phyloP scores from a whole-genome alignment of 2,888 invertebrate species.

The Zhuqinia jingwanae region DNA sequence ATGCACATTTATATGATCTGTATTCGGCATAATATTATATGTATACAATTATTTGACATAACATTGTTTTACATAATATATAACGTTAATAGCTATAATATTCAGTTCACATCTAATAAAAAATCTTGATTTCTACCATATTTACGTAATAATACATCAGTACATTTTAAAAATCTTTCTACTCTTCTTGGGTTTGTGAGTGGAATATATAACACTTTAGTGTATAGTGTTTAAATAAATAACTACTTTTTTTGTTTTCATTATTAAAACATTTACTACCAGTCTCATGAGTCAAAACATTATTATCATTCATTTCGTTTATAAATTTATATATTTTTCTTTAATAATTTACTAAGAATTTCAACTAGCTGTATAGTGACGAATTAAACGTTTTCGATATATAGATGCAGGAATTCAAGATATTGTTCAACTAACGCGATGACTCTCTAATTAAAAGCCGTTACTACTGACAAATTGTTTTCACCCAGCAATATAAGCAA shows the following conservation, averaged over 20 bases:
- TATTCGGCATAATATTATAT: not conserved
- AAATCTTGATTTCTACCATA: not conserved
- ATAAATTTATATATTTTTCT: not conserved
- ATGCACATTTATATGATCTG: not conserved
- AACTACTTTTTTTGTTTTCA: too few species aligned
- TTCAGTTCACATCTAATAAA: slow-evolving; percentile 18
- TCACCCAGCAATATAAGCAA: not conserved
- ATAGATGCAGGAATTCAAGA: too few species aligned
- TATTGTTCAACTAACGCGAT: not conserved
- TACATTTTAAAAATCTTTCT: slow-evolving; percentile 6
- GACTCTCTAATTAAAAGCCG: not conserved
- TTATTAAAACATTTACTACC: slow-evolving; percentile 63
- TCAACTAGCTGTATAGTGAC: too few species aligned
- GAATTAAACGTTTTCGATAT: too few species aligned
- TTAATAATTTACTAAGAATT: not conserved
- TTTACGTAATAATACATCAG: slow-evolving; percentile 1
- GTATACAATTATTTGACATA: not conserved
- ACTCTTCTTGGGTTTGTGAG: not conserved
- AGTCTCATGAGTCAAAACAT: slow-evolving; percentile 65
- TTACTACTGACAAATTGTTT: not conserved
- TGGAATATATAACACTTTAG: slow-evolving; percentile 1
- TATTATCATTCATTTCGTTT: slow-evolving; percentile 54
- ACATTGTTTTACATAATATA: not conserved
- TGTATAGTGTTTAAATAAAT: slow-evolving; percentile 39
- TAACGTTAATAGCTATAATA: not conserved